Evolutionary conservation across 2,113 vertebrate species (phyloP).

Genomic region (Sigmodon hispidus): DNA sequence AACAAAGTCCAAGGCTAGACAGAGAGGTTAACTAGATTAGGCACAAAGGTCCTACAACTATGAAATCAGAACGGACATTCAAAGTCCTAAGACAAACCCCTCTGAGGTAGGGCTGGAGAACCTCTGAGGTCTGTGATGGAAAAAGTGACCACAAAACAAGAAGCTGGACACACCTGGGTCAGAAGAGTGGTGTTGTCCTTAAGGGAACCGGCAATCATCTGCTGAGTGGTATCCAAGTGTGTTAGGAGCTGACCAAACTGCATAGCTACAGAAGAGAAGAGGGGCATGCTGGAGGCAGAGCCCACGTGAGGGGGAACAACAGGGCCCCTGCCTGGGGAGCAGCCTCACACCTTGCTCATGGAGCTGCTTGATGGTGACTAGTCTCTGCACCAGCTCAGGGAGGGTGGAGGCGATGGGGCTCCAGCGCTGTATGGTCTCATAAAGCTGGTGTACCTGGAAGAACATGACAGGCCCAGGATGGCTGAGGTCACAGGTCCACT

Average conservation of each 20-base stretch:
- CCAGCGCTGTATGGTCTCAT: slow-evolving; percentile 94
- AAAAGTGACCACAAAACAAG: neutral
- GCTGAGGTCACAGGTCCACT: neutral
- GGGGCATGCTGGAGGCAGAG: neutral
- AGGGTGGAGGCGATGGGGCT: slow-evolving; percentile 90
- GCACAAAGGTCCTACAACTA: neutral
- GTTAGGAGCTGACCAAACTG: slow-evolving; percentile 95
- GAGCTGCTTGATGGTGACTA: slow-evolving; percentile 92
- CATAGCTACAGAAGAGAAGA: slow-evolving; percentile 86
- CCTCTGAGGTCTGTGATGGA: neutral
- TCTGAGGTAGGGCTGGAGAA: neutral
- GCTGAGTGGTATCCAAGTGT: slow-evolving; percentile 95
- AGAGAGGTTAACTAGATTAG: neutral
- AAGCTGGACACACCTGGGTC: slow-evolving; percentile 86
- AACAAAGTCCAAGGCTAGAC: neutral
- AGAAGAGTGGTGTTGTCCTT: slow-evolving; percentile 92
- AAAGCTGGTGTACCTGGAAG: slow-evolving; percentile 92
- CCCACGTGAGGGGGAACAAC: neutral
- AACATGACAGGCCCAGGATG: neutral
- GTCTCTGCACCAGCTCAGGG: slow-evolving; percentile 93
- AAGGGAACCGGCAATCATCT: slow-evolving; percentile 93
- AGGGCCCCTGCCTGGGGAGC: neutral
- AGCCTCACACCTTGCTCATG: slow-evolving; percentile 92
- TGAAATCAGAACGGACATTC: neutral
- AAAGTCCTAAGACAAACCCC: neutral